A percentile compares a stretch with the other conserved stretches of the same genome.
These are phyloP conservation scores for Hystrix brachyura DNA, from an alignment of 2,113 vertebrate genomes.

Conservation along the genomic window DNA sequence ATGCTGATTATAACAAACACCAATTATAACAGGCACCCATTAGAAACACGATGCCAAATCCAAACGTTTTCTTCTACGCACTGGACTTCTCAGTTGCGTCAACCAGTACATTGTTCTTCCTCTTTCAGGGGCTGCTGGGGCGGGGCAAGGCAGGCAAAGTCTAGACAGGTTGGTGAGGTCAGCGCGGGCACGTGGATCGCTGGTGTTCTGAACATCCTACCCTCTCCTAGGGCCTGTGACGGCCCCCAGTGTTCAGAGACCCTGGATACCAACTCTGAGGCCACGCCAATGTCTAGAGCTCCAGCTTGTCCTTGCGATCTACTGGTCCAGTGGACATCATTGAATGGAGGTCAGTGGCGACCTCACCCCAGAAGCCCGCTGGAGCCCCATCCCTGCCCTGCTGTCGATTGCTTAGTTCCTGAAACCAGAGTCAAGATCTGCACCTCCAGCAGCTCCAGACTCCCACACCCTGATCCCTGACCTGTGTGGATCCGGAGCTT, in stretches of 20 bases:
- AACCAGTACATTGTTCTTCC: not conserved
- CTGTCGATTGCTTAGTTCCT: not conserved
- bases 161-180: no score
- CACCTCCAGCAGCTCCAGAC: not conserved
- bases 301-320: not conserved
- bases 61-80: conserved; percentile 10
- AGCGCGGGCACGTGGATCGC: not conserved
- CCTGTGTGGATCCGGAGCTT: not conserved
- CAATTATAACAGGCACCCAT: not conserved
- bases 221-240: not conserved
- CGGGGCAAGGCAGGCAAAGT: not conserved
- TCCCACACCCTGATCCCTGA: not conserved
- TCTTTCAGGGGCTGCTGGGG: not conserved
- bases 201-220: not conserved
- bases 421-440: not conserved
- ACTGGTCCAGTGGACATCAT: not conserved
- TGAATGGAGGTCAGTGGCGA: not conserved
- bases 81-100: conserved; percentile 7
- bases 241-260: not conserved
- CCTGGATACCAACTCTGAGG: not conserved
- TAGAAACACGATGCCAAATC: conserved; percentile 41
- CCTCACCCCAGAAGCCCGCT: not conserved
- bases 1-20: conserved; percentile 46
- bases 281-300: not conserved
- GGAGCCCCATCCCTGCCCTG: not conserved